These are phyloP conservation scores for Amorpha juglandis DNA, from an alignment of 2,888 invertebrate species.

Conservation along the genomic window DNA sequence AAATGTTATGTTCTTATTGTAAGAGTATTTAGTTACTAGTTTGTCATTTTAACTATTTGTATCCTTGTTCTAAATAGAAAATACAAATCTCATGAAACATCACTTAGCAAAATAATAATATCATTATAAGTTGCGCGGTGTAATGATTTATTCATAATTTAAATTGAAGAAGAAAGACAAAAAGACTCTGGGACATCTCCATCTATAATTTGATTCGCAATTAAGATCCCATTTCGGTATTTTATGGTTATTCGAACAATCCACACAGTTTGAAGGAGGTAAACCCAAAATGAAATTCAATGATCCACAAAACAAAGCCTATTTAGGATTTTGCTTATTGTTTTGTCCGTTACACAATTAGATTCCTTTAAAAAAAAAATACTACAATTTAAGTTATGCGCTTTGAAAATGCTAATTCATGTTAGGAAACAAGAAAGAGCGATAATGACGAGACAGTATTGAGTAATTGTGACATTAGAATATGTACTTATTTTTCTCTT, in stretches of 20 bases:
- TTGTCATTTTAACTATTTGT: background rate
- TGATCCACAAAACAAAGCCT: slow-evolving; percentile 53
- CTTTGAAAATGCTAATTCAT: too few species aligned
- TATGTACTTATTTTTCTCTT: too few species aligned
- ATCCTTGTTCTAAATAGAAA: background rate
- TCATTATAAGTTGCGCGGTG: background rate
- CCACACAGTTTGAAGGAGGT: slow-evolving; percentile 58
- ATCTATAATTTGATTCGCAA: slow-evolving; percentile 58
- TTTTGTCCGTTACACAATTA: background rate
- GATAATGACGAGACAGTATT: too few species aligned
- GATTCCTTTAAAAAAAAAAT: background rate
- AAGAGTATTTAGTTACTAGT: too few species aligned
- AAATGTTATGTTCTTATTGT: too few species aligned
- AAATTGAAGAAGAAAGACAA: slow-evolving; percentile 20
- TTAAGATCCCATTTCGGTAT: slow-evolving; percentile 61
- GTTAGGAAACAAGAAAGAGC: too few species aligned
- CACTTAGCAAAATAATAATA: slow-evolving; percentile 4
- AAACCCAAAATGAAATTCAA: slow-evolving; percentile 62
- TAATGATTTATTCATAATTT: background rate
- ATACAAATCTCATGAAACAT: background rate
- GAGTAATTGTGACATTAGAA: too few species aligned
- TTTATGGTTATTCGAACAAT: slow-evolving; percentile 63
- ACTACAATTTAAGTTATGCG: background rate
- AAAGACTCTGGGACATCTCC: slow-evolving; percentile 37
- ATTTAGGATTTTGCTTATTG: slow-evolving; percentile 35